A percentile compares a stretch with the other conserved stretches of the same genome.
Evolutionary conservation across 2,888 invertebrate genomes (phyloP).

Genomic region (Petrolisthes manimaculis): DNA sequence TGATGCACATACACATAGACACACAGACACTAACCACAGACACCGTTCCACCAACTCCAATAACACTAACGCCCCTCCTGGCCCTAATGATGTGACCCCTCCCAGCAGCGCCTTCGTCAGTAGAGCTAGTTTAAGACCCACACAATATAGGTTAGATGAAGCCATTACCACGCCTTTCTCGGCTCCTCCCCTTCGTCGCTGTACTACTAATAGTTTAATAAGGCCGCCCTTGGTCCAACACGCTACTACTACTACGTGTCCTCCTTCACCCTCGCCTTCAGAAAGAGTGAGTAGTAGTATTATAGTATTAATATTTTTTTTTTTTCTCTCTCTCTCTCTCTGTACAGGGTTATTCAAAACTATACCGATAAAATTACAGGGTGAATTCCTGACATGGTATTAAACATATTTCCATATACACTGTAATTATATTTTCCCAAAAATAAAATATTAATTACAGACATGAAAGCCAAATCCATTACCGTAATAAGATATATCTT

Average conservation of each 20-base stretch:
- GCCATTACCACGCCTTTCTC: conserved; percentile 52
- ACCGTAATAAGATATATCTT: background rate
- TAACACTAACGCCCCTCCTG: conserved; percentile 28
- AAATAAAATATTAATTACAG: too few relatives aligned
- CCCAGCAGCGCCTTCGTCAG: conserved; percentile 47
- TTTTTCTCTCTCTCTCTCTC: too few relatives aligned
- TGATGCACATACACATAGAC: too few relatives aligned
- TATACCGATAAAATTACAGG: too few relatives aligned
- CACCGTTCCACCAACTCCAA: background rate
- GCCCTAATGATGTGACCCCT: conserved; percentile 38
- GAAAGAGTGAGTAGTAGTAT: conserved; percentile 18
- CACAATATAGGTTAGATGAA: conserved; percentile 54
- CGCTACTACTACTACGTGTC: conserved; percentile 22
- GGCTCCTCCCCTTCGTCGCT: conserved; percentile 52
- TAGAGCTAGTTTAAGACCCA: conserved; percentile 53
- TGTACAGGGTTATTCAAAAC: too few relatives aligned
- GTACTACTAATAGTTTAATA: conserved; percentile 47
- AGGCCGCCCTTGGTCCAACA: conserved; percentile 40
- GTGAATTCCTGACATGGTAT: too few relatives aligned
- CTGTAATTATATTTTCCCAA: too few relatives aligned
- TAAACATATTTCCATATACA: too few relatives aligned
- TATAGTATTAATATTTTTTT: too few relatives aligned
- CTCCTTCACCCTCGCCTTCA: conserved; percentile 39
- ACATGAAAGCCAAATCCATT: too few relatives aligned
- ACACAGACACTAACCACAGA: too few relatives aligned